Conservation (phyloP, 1,140 invertebrate genomes). For the Calliphora vicina region DNA sequence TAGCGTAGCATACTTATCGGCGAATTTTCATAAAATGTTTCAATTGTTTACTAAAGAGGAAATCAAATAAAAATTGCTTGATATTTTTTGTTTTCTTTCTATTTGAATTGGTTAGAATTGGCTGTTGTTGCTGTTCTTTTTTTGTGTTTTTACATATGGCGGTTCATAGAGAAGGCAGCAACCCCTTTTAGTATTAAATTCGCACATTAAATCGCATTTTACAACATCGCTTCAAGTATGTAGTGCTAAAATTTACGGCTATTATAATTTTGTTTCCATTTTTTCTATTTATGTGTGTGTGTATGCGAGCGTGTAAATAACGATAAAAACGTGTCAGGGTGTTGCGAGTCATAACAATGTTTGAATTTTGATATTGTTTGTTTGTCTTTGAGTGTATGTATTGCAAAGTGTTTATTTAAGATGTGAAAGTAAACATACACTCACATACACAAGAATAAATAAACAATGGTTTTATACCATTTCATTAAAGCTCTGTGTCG, state of each 20-base stretch:
- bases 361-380: background rate
- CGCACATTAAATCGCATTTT: background rate
- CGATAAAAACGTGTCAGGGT: background rate
- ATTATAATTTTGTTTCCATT: no score
- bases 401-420: background rate
- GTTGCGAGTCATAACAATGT: background rate
- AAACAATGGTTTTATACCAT: background rate
- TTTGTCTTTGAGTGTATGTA: background rate
- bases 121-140: background rate
- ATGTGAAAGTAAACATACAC: background rate
- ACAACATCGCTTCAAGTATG: background rate
- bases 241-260: background rate
- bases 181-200: no score
- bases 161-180: no score
- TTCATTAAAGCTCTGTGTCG: no score
- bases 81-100: background rate
- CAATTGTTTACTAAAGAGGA: background rate
- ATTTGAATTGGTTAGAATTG: background rate
- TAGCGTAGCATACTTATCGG: background rate
- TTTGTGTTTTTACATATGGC: background rate
- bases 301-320: background rate
- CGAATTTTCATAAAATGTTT: background rate
- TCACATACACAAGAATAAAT: background rate
- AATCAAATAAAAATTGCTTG: background rate
- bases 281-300: no score